Evolutionary conservation across 2,797 vertebrate genomes (phyloP), one percentile per base, ranked within the genome.

Genomic region (Anabas testudineus): DNA sequence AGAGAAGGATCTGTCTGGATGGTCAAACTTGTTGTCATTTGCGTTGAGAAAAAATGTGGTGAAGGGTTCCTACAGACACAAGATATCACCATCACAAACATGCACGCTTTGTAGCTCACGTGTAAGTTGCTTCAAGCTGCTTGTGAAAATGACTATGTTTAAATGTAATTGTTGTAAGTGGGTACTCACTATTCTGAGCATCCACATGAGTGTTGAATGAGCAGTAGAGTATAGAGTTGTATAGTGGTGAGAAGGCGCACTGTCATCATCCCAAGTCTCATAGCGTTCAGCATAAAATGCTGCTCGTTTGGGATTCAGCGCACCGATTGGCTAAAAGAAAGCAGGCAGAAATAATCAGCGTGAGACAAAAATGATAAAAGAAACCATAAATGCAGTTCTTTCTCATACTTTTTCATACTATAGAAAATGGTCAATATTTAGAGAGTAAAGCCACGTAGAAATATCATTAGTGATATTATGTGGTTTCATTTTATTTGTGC

Each of bases 261-360:
- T 93, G 74, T 99, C 98, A 16, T 99, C 98, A 26, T 99, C 97
- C 97, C 97, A 98, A 0, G 96, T 96, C 88, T 99, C 98, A 45
- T 97, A 99, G 15, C 95, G 95, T 15, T 99, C 98, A 5, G 96
- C 97, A 48, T 97, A 99, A 91, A 99, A 99, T 6, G 97, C 97
- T 0, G 98, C 98, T 87, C 98, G 95, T 92, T 99, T 99, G 61
- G 98, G 98, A 87, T 99, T 99, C 94, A 99, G 94, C 36, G 97
- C 97, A 81, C 98, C 98, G 30, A 99, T 96, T 59, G 98, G 98
- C 98, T 99, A 52, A 36, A 87, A 57, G 69, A 73, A 53, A 76
- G 1, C 28, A 51, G 26, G 61, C 4, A 56, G 18, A 56, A 39
- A 67, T 2, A n/a, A 55, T 12, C 2, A 5, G 26, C 28, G 63